Conservation (phyloP, 2,113 vertebrate genomes). For the Phyllostomus hastatus region DNA sequence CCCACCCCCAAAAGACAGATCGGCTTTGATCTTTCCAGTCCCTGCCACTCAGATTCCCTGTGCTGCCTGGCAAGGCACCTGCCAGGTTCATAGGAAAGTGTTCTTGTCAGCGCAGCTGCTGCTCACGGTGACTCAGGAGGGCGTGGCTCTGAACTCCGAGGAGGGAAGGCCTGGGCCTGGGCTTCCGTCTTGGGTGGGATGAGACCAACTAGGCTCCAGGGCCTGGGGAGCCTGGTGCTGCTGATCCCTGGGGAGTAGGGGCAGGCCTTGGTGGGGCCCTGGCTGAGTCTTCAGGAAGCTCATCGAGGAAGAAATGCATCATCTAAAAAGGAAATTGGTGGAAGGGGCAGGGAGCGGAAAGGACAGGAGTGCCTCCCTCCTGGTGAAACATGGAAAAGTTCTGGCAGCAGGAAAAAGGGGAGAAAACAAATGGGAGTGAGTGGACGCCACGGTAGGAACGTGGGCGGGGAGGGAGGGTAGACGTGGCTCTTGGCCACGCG, state of each 20-base stretch:
- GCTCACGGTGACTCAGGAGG: not conserved
- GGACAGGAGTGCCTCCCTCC: not conserved
- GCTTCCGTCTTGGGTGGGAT: not conserved
- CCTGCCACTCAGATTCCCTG: not conserved
- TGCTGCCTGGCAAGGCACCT: not conserved
- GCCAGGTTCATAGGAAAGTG: not conserved
- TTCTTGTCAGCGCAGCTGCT: not conserved
- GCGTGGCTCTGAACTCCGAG: not conserved
- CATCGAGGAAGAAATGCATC: not conserved
- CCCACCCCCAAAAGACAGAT: not conserved
- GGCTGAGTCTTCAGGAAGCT: not conserved
- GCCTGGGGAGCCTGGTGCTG: not conserved
- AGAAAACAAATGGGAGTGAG: not conserved
- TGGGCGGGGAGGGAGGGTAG: not conserved
- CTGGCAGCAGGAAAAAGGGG: not conserved
- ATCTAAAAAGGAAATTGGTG: not conserved
- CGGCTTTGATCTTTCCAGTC: constrained; percentile 21
- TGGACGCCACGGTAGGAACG: not conserved
- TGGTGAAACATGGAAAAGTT: not conserved
- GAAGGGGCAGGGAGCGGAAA: not conserved
- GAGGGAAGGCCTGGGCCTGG: not conserved
- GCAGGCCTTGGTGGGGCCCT: not conserved
- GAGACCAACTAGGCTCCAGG: too few relatives aligned
- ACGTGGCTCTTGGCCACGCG: not conserved
- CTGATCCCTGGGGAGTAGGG: not conserved